phyloP scores from a whole-genome alignment of 1,140 invertebrate species.

The Ceratina japonica region DNA sequence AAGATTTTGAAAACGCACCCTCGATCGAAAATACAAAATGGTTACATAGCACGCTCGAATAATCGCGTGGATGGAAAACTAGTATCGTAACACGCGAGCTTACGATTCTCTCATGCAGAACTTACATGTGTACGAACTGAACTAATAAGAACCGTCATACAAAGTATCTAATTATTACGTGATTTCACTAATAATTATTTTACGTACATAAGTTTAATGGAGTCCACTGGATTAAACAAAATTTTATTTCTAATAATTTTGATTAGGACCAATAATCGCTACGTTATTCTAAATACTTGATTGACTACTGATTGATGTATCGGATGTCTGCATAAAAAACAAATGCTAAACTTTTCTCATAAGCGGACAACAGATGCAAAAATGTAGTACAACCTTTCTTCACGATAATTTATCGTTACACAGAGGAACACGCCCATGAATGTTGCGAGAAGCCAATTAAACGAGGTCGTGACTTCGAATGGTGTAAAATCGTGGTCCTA shows the following conservation, averaged over 20 bases:
- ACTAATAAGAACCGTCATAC: background rate
- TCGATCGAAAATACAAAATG: background rate
- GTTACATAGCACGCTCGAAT: conserved; percentile 7
- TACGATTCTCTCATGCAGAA: background rate
- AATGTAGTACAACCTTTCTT: background rate
- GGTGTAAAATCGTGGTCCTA: background rate
- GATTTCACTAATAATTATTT: too few relatives aligned
- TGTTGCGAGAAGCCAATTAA: background rate
- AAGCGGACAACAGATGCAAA: background rate
- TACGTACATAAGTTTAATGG: too few relatives aligned
- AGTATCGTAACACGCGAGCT: background rate
- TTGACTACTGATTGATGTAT: too few relatives aligned
- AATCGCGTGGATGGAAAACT: conserved; percentile 9
- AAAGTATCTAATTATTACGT: too few relatives aligned
- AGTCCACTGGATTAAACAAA: too few relatives aligned
- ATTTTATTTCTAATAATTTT: too few relatives aligned
- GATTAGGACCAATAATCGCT: too few relatives aligned
- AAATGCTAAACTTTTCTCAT: too few relatives aligned
- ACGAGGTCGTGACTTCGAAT: background rate
- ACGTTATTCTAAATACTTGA: too few relatives aligned
- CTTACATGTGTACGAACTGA: too few relatives aligned
- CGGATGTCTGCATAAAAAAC: too few relatives aligned
- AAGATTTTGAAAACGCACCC: background rate
- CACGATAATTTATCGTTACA: background rate
- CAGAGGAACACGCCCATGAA: background rate